phyloP scores from a whole-genome alignment of 1,140 invertebrate genomes.

The Hylyphantes graminicola region DNA sequence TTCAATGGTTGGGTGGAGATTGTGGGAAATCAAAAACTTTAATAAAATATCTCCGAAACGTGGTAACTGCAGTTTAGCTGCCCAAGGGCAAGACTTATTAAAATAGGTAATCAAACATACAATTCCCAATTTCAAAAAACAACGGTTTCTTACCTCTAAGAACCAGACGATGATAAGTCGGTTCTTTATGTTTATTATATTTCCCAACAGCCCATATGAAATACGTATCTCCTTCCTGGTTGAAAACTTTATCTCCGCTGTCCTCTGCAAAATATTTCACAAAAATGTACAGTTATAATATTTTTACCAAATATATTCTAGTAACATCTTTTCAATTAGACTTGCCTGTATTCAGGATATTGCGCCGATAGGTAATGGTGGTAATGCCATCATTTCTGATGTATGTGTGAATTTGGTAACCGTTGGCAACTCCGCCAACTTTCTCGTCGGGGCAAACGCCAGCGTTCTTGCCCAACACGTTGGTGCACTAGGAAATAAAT shows the following conservation, averaged over 20 bases:
- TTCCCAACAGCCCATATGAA: constrained; percentile 88
- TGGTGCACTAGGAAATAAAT: constrained; percentile 67
- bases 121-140: background rate
- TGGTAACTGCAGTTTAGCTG: no score
- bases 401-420: constrained; percentile 79
- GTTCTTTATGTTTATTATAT: constrained; percentile 81
- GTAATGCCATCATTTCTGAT: constrained; percentile 83
- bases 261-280: constrained; percentile 73
- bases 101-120: no score
- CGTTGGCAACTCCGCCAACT: constrained; percentile 80
- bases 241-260: constrained; percentile 80
- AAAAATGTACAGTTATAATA: no score
- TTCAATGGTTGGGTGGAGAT: no score
- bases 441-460: constrained; percentile 88
- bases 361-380: constrained; percentile 81
- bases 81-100: no score
- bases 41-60: no score
- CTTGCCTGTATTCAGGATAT: constrained; percentile 72
- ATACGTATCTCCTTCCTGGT: constrained; percentile 75
- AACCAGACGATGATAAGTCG: constrained; percentile 85
- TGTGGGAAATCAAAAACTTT: no score
- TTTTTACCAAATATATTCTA: no score
- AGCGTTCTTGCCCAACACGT: constrained; percentile 71
- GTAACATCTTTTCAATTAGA: no score
- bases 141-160: constrained; percentile 71